These are phyloP conservation scores for Eumacrocentrus americanus DNA, from an alignment of 2,888 invertebrate species.

Conservation along the genomic window DNA sequence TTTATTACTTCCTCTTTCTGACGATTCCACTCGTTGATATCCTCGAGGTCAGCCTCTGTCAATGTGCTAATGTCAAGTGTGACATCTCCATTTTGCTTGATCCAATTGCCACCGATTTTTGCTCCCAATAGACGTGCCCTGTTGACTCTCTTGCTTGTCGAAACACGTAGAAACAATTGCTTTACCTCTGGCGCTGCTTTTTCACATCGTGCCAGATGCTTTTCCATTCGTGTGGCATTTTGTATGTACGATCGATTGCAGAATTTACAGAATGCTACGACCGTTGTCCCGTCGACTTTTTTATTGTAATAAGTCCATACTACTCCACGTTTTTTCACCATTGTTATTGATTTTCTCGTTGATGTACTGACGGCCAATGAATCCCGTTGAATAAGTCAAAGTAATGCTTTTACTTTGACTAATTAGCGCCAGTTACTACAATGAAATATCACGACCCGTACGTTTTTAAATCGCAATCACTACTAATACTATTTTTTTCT, in stretches of 20 bases:
- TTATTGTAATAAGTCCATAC: conserved; percentile 55
- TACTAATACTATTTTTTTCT: not conserved
- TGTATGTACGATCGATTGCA: conserved; percentile 54
- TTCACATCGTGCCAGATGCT: conserved; percentile 50
- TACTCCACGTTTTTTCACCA: conserved; percentile 54
- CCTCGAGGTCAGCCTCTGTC: conserved; percentile 64
- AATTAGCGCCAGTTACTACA: conserved; percentile 28
- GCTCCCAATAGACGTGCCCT: conserved; percentile 37
- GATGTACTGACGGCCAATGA: not conserved
- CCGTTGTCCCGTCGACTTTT: conserved; percentile 51
- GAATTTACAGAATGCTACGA: conserved; percentile 54
- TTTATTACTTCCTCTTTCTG: conserved; percentile 29
- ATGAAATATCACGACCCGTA: conserved; percentile 30
- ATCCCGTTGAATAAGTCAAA: conserved; percentile 13
- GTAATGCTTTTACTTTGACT: conserved; percentile 14
- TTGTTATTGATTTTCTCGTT: conserved; percentile 29
- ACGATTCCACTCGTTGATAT: conserved; percentile 43
- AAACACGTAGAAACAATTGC: conserved; percentile 47
- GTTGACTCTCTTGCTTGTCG: conserved; percentile 47
- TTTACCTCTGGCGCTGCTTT: conserved; percentile 50
- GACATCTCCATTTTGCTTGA: conserved; percentile 62
- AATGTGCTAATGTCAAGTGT: conserved; percentile 63
- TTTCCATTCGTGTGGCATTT: conserved; percentile 54
- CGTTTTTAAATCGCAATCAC: conserved; percentile 15
- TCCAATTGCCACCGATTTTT: conserved; percentile 40